phyloP scores from a whole-genome alignment of 2,113 vertebrate species.

The Myiopsitta monachus region DNA sequence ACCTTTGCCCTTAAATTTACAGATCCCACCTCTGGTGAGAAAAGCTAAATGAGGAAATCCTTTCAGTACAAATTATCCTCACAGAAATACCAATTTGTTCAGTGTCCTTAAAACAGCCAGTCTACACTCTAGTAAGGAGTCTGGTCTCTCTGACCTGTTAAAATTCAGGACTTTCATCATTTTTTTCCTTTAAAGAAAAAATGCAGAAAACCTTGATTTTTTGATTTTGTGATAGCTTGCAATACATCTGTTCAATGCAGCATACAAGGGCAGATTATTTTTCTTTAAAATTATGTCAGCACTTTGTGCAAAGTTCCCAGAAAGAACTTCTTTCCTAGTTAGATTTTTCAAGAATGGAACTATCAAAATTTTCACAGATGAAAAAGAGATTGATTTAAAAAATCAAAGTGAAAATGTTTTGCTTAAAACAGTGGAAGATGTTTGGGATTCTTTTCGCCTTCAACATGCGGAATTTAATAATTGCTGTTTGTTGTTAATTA shows the following conservation, averaged over 20 bases:
- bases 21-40: background rate
- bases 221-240: background rate
- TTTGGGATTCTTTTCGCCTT: constrained; percentile 1
- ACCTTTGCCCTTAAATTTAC: background rate
- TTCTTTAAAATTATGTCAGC: background rate
- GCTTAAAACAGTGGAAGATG: background rate
- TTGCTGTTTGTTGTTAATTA: constrained; percentile 55
- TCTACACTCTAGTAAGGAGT: background rate
- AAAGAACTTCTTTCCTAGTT: background rate
- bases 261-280: background rate
- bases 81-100: background rate
- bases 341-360: background rate
- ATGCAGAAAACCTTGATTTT: background rate
- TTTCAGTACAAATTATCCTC: background rate
- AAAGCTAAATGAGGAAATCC: background rate
- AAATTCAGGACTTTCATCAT: background rate
- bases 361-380: background rate
- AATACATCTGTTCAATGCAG: background rate
- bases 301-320: background rate
- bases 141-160: background rate
- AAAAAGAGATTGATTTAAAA: background rate
- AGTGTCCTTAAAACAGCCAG: background rate
- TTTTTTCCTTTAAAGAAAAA: background rate
- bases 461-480: constrained; percentile 25
- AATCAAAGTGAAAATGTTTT: background rate